Evolutionary conservation across 2,797 vertebrate genomes (phyloP).

Genomic region (Tragopan temminckii): DNA sequence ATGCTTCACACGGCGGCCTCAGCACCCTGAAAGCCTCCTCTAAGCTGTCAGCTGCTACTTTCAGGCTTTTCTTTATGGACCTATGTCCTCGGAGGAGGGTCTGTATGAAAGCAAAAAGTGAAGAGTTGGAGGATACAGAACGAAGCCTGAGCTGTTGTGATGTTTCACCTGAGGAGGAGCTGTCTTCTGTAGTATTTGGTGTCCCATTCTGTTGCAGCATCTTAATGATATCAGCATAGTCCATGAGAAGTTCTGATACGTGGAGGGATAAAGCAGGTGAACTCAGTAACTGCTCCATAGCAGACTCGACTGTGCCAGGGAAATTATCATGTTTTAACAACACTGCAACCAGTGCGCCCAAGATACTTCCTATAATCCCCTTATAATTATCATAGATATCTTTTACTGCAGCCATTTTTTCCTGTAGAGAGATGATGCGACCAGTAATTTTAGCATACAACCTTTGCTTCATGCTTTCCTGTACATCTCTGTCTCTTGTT

Average conservation of each 20-base stretch:
- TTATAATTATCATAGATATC: constrained; percentile 21
- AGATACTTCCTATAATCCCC: neutral
- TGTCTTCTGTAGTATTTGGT: neutral
- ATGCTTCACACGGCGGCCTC: constrained; percentile 37
- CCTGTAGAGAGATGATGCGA: neutral
- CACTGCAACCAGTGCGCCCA: neutral
- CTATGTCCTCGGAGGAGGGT: neutral
- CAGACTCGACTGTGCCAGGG: constrained; percentile 29
- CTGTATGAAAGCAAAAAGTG: constrained; percentile 8
- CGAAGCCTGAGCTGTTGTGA: neutral
- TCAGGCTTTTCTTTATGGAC: neutral
- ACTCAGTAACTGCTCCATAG: constrained; percentile 32
- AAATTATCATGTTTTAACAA: constrained; percentile 48
- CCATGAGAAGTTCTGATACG: constrained; percentile 62
- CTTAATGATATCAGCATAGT: constrained; percentile 39
- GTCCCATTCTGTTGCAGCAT: neutral
- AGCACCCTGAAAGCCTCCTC: constrained; percentile 51
- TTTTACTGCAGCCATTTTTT: constrained; percentile 12
- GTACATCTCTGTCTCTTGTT: neutral
- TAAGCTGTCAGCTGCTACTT: constrained; percentile 35
- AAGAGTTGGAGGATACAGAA: neutral
- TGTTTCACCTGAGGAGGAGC: neutral
- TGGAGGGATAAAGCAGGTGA: constrained; percentile 60
- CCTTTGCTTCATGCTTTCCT: neutral
- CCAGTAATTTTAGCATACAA: neutral